Conservation (phyloP, 1,140 invertebrate genomes). For the Batillaria attramentaria region DNA sequence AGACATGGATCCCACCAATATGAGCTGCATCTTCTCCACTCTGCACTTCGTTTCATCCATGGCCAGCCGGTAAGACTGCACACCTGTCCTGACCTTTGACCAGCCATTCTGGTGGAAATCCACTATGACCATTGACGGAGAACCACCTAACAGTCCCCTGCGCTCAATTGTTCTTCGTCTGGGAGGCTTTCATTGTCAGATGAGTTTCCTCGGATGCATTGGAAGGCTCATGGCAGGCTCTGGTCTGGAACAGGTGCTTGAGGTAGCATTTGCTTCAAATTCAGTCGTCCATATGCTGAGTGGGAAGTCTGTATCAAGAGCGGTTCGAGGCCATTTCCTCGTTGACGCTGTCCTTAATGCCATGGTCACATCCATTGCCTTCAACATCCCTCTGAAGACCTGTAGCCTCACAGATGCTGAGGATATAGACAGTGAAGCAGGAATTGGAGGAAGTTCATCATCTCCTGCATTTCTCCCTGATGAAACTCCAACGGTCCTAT, state of each 20-base stretch:
- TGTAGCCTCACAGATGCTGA: no score
- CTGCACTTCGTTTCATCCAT: constrained; percentile 50
- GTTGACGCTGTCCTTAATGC: constrained; percentile 45
- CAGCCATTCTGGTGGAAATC: constrained; percentile 59
- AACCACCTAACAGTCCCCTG: constrained; percentile 36
- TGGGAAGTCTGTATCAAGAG: constrained; percentile 69
- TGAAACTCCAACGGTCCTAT: no score
- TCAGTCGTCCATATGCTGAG: constrained; percentile 67
- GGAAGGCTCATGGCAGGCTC: constrained; percentile 41
- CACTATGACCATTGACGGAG: constrained; percentile 30
- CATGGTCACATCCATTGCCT: constrained; percentile 14
- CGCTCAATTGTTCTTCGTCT: constrained; percentile 41
- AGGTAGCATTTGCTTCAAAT: constrained; percentile 52
- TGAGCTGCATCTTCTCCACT: constrained; percentile 56
- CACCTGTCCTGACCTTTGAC: constrained; percentile 57
- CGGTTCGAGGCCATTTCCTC: constrained; percentile 68
- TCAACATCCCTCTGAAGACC: not conserved
- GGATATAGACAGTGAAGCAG: no score
- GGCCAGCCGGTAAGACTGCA: constrained; percentile 32
- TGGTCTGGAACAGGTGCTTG: constrained; percentile 48
- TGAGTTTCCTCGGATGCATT: constrained; percentile 49
- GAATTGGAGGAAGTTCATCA: no score
- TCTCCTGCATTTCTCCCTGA: no score
- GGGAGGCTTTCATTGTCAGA: constrained; percentile 52
- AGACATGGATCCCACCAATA: constrained; percentile 55